These are phyloP conservation scores for Tubiluchus corallicola DNA, from an alignment of 2,888 invertebrate genomes.

Conservation along the genomic window DNA sequence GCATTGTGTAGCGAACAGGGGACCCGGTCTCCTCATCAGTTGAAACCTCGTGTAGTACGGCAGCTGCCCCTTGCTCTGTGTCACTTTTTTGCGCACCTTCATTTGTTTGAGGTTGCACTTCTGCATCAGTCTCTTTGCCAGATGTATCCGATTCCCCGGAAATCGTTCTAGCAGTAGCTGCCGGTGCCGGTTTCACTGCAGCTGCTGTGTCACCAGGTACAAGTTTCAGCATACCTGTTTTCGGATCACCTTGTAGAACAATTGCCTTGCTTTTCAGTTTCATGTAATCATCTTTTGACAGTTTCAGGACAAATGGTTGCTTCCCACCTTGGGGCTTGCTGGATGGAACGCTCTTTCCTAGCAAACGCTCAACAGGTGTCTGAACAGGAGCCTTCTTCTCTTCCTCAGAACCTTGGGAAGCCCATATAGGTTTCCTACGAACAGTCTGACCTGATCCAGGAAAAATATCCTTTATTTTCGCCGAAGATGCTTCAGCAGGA, in stretches of 20 bases:
- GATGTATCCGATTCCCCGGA: background rate
- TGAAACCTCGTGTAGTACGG: background rate
- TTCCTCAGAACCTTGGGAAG: too few species aligned
- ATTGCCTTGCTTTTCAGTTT: slow-evolving; percentile 3
- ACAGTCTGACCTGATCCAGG: background rate
- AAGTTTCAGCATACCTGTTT: background rate
- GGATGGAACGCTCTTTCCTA: background rate
- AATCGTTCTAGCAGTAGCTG: background rate
- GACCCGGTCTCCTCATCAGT: background rate
- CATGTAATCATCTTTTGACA: background rate
- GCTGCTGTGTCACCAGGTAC: background rate
- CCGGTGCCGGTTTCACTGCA: background rate
- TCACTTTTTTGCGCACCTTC: background rate
- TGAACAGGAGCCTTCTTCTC: too few species aligned
- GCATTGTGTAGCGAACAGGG: background rate
- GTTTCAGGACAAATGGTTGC: background rate
- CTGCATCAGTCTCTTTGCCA: too few species aligned
- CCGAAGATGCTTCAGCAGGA: too few species aligned
- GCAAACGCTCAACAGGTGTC: too few species aligned
- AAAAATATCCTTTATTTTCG: background rate
- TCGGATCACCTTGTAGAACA: slow-evolving; percentile 1
- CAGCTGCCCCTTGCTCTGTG: too few species aligned
- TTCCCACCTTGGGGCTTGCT: background rate
- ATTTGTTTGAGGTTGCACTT: background rate
- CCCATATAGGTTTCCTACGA: background rate